A percentile compares a stretch with the other conserved stretches of the same genome.
phyloP scores from a whole-genome alignment of 2,888 invertebrate genomes.

The Cenopis cana region DNA sequence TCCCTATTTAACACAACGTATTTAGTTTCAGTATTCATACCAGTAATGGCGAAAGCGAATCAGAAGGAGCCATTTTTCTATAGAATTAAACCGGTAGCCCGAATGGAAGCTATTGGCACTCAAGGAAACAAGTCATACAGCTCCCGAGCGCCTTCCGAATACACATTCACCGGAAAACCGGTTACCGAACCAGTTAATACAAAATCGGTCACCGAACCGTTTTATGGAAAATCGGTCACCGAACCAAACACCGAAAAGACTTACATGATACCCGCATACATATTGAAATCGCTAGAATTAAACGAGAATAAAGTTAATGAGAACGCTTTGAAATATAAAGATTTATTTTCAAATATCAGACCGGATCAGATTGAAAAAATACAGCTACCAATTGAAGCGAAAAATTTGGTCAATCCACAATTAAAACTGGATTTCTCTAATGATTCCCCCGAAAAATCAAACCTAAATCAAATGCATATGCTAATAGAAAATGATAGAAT shows the following conservation, averaged over 20 bases:
- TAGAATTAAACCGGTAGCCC: not conserved
- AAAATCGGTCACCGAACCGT: not conserved
- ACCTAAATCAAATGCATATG: not conserved
- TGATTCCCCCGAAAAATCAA: not conserved
- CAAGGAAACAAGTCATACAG: not conserved
- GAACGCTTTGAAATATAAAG: not conserved
- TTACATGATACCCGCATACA: conserved; percentile 5
- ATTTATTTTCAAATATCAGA: not conserved
- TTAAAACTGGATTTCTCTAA: not conserved
- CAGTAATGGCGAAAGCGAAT: conserved; percentile 2
- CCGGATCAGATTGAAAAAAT: not conserved
- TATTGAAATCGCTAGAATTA: conserved; percentile 4
- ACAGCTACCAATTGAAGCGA: not conserved
- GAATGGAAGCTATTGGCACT: not conserved
- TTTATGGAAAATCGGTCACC: not conserved
- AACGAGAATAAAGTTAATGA: not conserved
- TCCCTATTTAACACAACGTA: not conserved
- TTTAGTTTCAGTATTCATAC: conserved; percentile 16
- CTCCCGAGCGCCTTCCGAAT: not conserved
- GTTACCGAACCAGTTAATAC: not conserved
- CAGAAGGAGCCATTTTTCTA: conserved; percentile 11
- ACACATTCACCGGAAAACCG: conserved; percentile 12
- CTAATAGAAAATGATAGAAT: not conserved
- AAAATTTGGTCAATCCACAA: not conserved
- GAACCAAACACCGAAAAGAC: not conserved